Base-by-base conservation (phyloP, 2,888 invertebrate species). In the Drosophila mimetica region DNA sequence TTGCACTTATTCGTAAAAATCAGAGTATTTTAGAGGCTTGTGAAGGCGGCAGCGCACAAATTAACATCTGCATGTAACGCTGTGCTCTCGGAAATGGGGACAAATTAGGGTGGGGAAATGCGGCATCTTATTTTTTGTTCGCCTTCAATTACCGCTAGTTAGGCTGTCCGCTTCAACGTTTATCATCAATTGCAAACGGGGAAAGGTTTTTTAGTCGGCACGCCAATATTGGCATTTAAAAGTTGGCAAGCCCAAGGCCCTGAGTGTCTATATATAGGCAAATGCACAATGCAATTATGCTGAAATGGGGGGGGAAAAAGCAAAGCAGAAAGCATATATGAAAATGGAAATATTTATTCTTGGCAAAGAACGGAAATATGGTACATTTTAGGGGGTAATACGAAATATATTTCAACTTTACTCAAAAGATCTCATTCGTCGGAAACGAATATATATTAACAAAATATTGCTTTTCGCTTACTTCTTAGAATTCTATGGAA, bases 221-320 rank as follows among this genome's bases (percentile, higher is more conserved):
- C 60, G 60, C 60, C 65, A 65, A 52, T 64, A 64, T 57, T 59
- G 51, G 46, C 63, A 67, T 71, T 71, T 70, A 71, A 71, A 71
- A 51, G 63, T 69, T 71, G 71, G 71, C 71, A 57, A 42, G 47
- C 37, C 37, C 64, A 65, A 64, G 64, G 64, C 65, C 65, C 42
- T 8, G 14, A 7, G 14, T 30, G 34, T 28, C 65, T 64, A 44
- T 28, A 42, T 52, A 64, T 64, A 64, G 42, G 18, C 25, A 11
- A 42, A 22, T 42, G 63, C n/a, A 30, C 64, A 64, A 30, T 65
- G 64, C 64, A 64, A 44, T 64, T 64, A 64, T 64, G 64, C 64
- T 52, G 28, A 52, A 64, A 30, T 36, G 20, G 28, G 25, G 42
- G 20, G 22, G 22, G 42, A 9, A n/a, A 20, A 32, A n/a, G 41